Evolutionary conservation across 1,140 invertebrate species (phyloP).

Genomic region (Scaptomyza hsui): DNA sequence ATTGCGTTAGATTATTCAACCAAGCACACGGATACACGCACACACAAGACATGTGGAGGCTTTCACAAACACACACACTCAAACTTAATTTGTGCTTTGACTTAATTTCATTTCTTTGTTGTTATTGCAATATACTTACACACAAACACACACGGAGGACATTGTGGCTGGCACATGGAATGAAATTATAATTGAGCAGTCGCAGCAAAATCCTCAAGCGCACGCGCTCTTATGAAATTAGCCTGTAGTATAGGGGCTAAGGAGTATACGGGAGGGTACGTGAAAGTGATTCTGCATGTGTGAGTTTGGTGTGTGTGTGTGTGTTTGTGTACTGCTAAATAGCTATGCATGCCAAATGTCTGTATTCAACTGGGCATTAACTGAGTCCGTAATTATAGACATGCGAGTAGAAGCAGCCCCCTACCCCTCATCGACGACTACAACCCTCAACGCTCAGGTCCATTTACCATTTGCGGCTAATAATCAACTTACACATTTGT

Average conservation of each 20-base stretch:
- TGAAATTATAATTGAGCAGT: constrained; percentile 74
- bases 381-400: constrained; percentile 65
- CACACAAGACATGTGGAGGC: neutral
- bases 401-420: constrained; percentile 38
- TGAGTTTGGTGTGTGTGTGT: constrained; percentile 43
- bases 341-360: constrained; percentile 77
- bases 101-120: constrained; percentile 79
- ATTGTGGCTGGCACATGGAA: constrained; percentile 40
- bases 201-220: constrained; percentile 63
- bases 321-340: no score
- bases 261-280: neutral
- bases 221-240: constrained; percentile 69
- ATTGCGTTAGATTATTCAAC: constrained; percentile 75
- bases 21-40: constrained; percentile 37
- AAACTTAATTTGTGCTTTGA: constrained; percentile 71
- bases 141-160: constrained; percentile 38
- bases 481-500: constrained; percentile 75
- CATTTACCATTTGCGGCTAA: constrained; percentile 50
- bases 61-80: constrained; percentile 6
- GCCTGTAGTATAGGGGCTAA: neutral
- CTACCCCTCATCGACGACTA: neutral
- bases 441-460: neutral
- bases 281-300: constrained; percentile 23
- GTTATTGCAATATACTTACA: constrained; percentile 58
- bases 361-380: constrained; percentile 77